These are phyloP conservation scores for Mola mola DNA, from an alignment of 2,113 vertebrate species.

Conservation along the genomic window DNA sequence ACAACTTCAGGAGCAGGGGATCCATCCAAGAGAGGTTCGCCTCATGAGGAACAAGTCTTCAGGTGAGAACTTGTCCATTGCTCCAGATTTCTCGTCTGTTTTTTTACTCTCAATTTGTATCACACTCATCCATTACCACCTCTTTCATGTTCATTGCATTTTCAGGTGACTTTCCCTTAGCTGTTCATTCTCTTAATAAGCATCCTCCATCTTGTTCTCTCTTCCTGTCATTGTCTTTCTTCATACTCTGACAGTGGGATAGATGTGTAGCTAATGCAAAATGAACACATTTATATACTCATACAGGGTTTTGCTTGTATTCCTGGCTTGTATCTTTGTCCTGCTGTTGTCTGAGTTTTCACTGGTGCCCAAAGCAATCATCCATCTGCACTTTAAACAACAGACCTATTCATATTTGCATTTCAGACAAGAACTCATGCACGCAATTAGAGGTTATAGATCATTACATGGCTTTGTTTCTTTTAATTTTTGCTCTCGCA, in stretches of 20 bases:
- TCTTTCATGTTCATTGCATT: constrained; percentile 15
- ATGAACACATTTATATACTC: constrained; percentile 4
- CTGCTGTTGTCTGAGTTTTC: constrained; percentile 28
- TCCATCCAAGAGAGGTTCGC: constrained; percentile 89
- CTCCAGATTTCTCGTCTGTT: background rate
- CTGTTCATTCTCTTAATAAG: constrained; percentile 1
- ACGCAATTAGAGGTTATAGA: constrained; percentile 3
- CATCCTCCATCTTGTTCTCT: constrained; percentile 1
- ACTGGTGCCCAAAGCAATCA: constrained; percentile 10
- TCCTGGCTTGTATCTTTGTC: constrained; percentile 31
- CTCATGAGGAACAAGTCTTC: constrained; percentile 95
- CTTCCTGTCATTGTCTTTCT: constrained; percentile 11
- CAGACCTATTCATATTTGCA: constrained; percentile 4
- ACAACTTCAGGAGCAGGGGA: constrained; percentile 88
- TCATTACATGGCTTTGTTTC: constrained; percentile 41
- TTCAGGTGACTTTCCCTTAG: constrained; percentile 5
- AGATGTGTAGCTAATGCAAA: constrained; percentile 12
- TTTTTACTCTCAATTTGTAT: constrained; percentile 16
- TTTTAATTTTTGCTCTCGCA: constrained; percentile 17
- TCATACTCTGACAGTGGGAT: constrained; percentile 6
- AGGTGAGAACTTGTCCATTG: constrained; percentile 83
- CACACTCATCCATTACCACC: constrained; percentile 21
- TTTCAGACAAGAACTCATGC: constrained; percentile 24
- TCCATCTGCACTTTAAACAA: constrained; percentile 14
- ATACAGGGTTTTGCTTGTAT: constrained; percentile 17